Percentiles rank a stretch among this genome's conserved stretches.
Evolutionary conservation across 2,113 vertebrate species (phyloP).

Genomic region (Hippocampus comes): DNA sequence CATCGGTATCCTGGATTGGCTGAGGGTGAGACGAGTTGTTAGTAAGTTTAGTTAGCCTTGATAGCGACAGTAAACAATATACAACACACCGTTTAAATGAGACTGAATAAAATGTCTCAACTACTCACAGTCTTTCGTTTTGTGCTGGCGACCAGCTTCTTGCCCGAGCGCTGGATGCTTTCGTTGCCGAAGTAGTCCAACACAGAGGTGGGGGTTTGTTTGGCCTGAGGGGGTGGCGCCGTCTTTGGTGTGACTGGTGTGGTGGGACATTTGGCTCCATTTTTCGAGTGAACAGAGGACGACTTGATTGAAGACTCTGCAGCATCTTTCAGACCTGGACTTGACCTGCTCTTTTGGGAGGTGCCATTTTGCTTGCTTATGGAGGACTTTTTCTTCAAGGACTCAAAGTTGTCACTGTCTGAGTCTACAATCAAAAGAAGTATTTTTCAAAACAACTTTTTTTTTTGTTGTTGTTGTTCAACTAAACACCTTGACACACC

Average conservation of each 20-base stretch:
- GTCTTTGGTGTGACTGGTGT: conserved; percentile 67
- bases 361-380: conserved; percentile 78
- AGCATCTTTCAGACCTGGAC: conserved; percentile 13
- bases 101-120: neutral
- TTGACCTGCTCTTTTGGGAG: conserved; percentile 17
- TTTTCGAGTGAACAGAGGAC: conserved; percentile 40
- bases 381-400: conserved; percentile 65
- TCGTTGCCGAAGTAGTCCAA: conserved; percentile 84
- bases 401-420: conserved; percentile 80
- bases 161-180: conserved; percentile 82
- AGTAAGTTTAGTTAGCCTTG: neutral
- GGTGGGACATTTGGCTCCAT: conserved; percentile 58
- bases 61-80: neutral
- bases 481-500: neutral
- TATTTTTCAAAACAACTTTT: neutral
- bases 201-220: conserved; percentile 80
- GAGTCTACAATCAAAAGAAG: conserved; percentile 75
- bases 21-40: conserved; percentile 46
- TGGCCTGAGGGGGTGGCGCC: conserved; percentile 65
- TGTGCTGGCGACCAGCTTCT: conserved; percentile 87
- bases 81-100: no score
- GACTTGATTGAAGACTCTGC: conserved; percentile 41
- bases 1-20: conserved; percentile 70
- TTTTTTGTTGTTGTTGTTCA: neutral
- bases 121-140: conserved; percentile 86